Evolutionary conservation across 2,113 vertebrate species (phyloP).

Genomic region (Triplophysa dalaica): DNA sequence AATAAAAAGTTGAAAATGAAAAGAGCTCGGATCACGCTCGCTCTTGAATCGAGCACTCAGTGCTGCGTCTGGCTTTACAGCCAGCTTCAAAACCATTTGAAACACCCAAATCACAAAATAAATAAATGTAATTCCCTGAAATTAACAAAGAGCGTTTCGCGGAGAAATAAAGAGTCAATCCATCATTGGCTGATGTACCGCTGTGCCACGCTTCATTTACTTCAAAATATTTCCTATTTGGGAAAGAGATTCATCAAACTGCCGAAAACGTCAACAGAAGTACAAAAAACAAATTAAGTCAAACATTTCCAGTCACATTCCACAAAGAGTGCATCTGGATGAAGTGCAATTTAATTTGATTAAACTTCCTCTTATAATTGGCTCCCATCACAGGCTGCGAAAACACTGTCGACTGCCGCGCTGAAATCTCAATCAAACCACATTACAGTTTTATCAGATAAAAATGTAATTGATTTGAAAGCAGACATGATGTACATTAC

Average conservation of each 20-base stretch:
- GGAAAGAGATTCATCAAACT: conserved; percentile 57
- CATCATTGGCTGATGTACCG: conserved; percentile 27
- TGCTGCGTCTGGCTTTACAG: background rate
- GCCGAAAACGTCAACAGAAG: conserved; percentile 60
- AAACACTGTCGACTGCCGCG: conserved; percentile 60
- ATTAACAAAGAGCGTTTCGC: conserved; percentile 25
- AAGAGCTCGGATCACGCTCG: background rate
- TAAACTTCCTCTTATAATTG: conserved; percentile 74
- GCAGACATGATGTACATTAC: conserved; percentile 78
- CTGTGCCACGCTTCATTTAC: conserved; percentile 43
- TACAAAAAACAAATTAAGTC: conserved; percentile 66
- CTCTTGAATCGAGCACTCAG: background rate
- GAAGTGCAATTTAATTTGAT: conserved; percentile 73
- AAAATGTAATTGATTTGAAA: conserved; percentile 81
- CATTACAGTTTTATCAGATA: conserved; percentile 78
- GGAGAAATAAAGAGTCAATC: conserved; percentile 26
- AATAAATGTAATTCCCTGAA: conserved; percentile 40
- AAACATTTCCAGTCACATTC: conserved; percentile 36
- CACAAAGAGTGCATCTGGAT: conserved; percentile 60
- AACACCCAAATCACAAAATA: conserved; percentile 21
- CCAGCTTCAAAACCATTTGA: background rate
- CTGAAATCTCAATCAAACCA: conserved; percentile 77
- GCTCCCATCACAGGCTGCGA: conserved; percentile 65
- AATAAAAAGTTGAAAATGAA: background rate
- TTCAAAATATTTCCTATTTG: conserved; percentile 61